phyloP scores from a whole-genome alignment of 1,140 invertebrate species.

The Drosophila jambulina region DNA sequence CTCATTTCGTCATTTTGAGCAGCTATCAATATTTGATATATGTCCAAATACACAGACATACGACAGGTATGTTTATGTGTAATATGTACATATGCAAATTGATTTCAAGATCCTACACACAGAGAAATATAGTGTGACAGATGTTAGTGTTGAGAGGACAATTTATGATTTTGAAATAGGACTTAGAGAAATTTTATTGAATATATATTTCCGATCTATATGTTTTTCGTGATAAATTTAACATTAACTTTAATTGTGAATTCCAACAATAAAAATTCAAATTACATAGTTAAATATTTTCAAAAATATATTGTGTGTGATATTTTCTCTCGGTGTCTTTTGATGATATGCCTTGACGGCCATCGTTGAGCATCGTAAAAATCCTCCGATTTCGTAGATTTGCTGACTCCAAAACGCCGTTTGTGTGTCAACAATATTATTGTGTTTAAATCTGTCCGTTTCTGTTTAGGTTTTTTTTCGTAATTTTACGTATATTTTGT shows the following conservation, averaged over 20 bases:
- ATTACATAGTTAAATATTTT: too few species aligned
- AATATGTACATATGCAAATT: constrained; percentile 49
- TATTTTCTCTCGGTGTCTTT: constrained; percentile 1
- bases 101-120: constrained; percentile 14
- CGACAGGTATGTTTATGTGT: constrained; percentile 42
- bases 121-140: not conserved
- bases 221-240: not conserved
- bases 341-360: constrained; percentile 54
- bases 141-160: not conserved
- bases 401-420: constrained; percentile 37
- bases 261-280: too few species aligned
- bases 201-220: too few species aligned
- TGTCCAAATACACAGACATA: constrained; percentile 36
- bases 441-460: constrained; percentile 33
- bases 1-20: constrained; percentile 76
- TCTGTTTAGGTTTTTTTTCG: constrained; percentile 33
- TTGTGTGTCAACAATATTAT: constrained; percentile 52
- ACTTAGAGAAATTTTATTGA: too few species aligned
- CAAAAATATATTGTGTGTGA: too few species aligned
- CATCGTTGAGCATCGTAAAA: constrained; percentile 55
- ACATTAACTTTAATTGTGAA: too few species aligned
- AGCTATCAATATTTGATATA: constrained; percentile 70
- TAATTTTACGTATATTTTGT: constrained; percentile 16
- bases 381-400: constrained; percentile 61
- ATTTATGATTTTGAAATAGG: not conserved